phyloP scores from a whole-genome alignment of 2,888 invertebrate species.

The Dolomedes plantarius region DNA sequence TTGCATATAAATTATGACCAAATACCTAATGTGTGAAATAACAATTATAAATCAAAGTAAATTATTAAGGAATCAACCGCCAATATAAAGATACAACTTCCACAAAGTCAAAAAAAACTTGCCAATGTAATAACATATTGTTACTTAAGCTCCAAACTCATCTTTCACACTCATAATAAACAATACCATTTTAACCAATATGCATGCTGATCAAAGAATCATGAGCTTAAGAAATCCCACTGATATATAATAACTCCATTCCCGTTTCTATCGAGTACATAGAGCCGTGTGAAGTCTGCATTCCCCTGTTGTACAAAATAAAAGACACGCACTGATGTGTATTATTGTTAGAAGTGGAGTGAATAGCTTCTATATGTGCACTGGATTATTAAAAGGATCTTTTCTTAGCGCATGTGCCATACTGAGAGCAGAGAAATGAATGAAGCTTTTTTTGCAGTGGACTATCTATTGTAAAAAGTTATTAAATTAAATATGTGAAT shows the following conservation, averaged over 20 bases:
- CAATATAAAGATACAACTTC: too few species aligned
- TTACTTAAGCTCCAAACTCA: too few species aligned
- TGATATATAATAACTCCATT: too few species aligned
- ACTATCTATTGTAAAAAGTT: slow-evolving; percentile 58
- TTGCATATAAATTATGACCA: too few species aligned
- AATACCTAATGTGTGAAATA: too few species aligned
- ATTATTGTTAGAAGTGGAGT: background rate
- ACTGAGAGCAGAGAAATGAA: background rate
- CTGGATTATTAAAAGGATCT: background rate
- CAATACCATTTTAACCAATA: too few species aligned
- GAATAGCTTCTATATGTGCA: background rate
- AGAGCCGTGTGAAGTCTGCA: background rate
- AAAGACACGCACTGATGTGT: background rate
- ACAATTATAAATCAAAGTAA: too few species aligned
- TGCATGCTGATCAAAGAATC: slow-evolving; percentile 3
- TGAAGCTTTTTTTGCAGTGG: slow-evolving; percentile 50
- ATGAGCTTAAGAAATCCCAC: background rate
- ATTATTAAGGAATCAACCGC: too few species aligned
- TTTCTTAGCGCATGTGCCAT: slow-evolving; percentile 39
- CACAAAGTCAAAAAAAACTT: too few species aligned
- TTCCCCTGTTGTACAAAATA: background rate
- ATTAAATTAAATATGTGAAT: slow-evolving; percentile 13
- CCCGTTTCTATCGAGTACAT: background rate
- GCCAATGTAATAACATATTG: too few species aligned
- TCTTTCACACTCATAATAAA: too few species aligned